A percentile compares a stretch with the other conserved stretches of the same genome.
These are phyloP conservation scores for Drosophila subquinaria DNA, from an alignment of 2,888 invertebrate species.

Conservation along the genomic window DNA sequence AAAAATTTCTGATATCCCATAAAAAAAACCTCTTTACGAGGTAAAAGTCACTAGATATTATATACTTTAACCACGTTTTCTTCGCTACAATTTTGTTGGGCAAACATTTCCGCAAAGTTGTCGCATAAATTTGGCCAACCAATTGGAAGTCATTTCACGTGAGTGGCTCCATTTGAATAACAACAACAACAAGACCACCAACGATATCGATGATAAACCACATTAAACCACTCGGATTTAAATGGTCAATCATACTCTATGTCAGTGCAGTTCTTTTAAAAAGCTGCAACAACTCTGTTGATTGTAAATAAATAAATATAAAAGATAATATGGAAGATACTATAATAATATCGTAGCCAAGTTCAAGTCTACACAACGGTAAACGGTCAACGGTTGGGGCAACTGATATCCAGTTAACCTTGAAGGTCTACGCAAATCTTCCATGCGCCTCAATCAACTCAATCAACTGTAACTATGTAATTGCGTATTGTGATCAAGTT, in stretches of 20 bases:
- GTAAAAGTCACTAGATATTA: too few relatives aligned
- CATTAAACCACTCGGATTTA: slow-evolving; percentile 10
- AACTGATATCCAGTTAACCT: slow-evolving; percentile 60
- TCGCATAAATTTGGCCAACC: slow-evolving; percentile 37
- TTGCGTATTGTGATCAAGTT: slow-evolving; percentile 38
- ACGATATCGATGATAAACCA: not conserved
- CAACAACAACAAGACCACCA: slow-evolving; percentile 3
- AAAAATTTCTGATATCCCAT: too few relatives aligned
- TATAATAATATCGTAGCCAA: slow-evolving; percentile 39
- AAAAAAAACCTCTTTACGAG: too few relatives aligned
- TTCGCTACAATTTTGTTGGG: slow-evolving; percentile 1
- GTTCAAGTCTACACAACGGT: slow-evolving; percentile 62
- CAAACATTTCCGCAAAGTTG: slow-evolving; percentile 42
- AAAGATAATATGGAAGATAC: not conserved
- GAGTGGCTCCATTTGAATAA: slow-evolving; percentile 33
- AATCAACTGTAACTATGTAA: slow-evolving; percentile 9
- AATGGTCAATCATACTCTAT: slow-evolving; percentile 2
- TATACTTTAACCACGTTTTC: slow-evolving; percentile 7
- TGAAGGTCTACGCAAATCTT: slow-evolving; percentile 60
- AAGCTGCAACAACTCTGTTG: slow-evolving; percentile 21
- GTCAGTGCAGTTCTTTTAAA: slow-evolving; percentile 2
- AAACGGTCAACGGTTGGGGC: slow-evolving; percentile 28
- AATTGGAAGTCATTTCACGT: slow-evolving; percentile 39
- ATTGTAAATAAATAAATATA: slow-evolving; percentile 14
- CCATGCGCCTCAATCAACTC: slow-evolving; percentile 23